A percentile compares a stretch with the other conserved stretches of the same genome.
Conservation (phyloP, 2,113 vertebrate genomes). For the Bujurquina vittata region DNA sequence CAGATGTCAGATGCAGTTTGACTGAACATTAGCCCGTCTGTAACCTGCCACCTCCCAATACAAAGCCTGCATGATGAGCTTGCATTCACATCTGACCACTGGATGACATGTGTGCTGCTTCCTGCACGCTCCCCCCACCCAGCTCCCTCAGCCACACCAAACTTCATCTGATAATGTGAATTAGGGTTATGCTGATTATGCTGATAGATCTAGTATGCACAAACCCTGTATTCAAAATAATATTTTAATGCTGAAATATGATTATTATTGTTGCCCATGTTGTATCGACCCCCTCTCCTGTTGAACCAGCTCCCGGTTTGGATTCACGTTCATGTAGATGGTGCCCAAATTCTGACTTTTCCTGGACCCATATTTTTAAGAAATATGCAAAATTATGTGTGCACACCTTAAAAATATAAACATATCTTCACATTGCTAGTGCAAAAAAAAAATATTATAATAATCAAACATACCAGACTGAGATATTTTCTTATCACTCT, state of each 20-base stretch:
- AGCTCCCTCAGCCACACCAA: background rate
- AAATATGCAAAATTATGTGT: background rate
- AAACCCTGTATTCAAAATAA: too few relatives aligned
- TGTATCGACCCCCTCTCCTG: too few relatives aligned
- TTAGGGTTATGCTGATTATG: background rate
- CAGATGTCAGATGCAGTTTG: slow-evolving; percentile 1
- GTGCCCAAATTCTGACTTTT: background rate
- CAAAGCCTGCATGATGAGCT: background rate
- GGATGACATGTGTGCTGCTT: background rate
- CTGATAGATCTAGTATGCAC: background rate
- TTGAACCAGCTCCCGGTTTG: too few relatives aligned
- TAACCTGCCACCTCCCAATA: background rate
- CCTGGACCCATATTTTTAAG: background rate
- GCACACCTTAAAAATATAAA: background rate
- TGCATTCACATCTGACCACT: background rate
- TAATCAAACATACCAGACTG: background rate
- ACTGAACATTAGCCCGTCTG: slow-evolving; percentile 3
- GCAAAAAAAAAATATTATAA: background rate
- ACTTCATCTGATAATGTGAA: background rate
- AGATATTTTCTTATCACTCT: background rate
- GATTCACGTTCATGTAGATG: too few relatives aligned
- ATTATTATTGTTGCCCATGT: too few relatives aligned
- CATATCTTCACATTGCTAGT: background rate
- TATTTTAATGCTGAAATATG: too few relatives aligned
- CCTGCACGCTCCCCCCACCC: background rate